Evolutionary conservation across 2,797 vertebrate species (phyloP).

Genomic region (Ptychadena robeensis): DNA sequence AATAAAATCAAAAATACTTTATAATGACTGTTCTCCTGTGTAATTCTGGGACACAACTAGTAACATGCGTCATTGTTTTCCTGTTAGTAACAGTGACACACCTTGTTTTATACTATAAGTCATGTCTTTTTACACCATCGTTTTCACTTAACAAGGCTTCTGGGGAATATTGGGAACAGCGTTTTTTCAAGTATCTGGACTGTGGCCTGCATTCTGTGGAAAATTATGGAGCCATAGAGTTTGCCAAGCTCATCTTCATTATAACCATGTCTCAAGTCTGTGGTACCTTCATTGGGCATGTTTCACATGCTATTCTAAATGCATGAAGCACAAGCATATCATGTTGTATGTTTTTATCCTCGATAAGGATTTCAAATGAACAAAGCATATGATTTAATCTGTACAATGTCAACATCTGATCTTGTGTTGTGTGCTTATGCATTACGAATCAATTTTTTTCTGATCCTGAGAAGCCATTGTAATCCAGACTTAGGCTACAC

Average conservation of each 20-base stretch:
- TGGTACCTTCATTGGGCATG: not conserved
- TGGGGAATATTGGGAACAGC: not conserved
- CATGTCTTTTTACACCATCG: slow-evolving; percentile 8
- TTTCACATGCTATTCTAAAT: slow-evolving; percentile 12
- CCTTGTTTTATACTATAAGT: slow-evolving; percentile 40
- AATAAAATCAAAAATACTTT: slow-evolving; percentile 19
- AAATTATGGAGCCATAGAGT: slow-evolving; percentile 1
- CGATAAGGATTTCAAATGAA: not conserved
- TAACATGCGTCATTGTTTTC: slow-evolving; percentile 14
- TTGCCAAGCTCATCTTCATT: slow-evolving; percentile 22
- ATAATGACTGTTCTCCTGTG: slow-evolving; percentile 23
- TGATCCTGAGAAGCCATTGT: no score
- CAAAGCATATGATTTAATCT: no score
- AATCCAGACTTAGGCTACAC: no score
- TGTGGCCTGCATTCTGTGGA: not conserved
- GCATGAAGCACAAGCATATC: slow-evolving; percentile 22
- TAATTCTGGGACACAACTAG: not conserved
- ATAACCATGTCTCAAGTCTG: not conserved
- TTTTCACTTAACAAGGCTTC: slow-evolving; percentile 39
- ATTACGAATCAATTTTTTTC: no score
- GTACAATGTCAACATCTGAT: no score
- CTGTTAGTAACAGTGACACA: slow-evolving; percentile 37
- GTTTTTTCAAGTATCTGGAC: not conserved
- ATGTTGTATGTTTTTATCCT: slow-evolving; percentile 7
- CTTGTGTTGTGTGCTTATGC: no score